Evolutionary conservation across 2,797 vertebrate species (phyloP), one percentile per base, ranked within the genome.

Genomic region (Eulemur rubriventer): DNA sequence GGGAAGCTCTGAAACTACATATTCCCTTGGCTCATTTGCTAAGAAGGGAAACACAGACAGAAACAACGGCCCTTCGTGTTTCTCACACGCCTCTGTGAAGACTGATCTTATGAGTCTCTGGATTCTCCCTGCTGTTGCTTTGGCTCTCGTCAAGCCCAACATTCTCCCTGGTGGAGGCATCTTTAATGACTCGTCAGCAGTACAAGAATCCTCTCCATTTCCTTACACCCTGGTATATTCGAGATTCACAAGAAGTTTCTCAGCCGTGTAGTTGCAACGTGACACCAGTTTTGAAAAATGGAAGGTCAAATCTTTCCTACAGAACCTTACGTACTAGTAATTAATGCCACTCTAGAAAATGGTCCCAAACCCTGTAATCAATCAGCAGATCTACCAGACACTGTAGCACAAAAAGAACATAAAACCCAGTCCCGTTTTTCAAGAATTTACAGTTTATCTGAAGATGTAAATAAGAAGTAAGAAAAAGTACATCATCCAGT

Each of bases 91-190:
- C 57, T 30, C 41, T 83, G 33, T 59, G 18, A 17, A 76, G 94
- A 94, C 92, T 86, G 65, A 78, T 59, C 85, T 97, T 73, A 35
- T 30, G 93, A 94, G 94, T 84, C 83, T 95, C 94, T 82, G 93
- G 96, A 83, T 92, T 92, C 89, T 95, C 86, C 89, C 43, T 76
- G 78, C 97, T 97, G 97, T 95, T 6, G 1, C 76, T 89, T 91
- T 96, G 95, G 89, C 83, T 93, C 83, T 33, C 1, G 0, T 63
- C 38, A 69, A 92, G 67, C 80, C 52, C 92, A 91, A 48, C 82
- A 35, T 43, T 87, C 95, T 95, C 65, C 80, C 84, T 93, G 3
- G 14, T 35, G 72, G 93, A 86, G 35, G 57, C 46, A 91, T 94
- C 78, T 91, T 78, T 55, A 65, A 81, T 83, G 96, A 85, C 81